Percentiles rank a stretch among this genome's conserved stretches.
These are phyloP conservation scores for Mayetiola destructor DNA, from an alignment of 2,888 invertebrate genomes.

Conservation along the genomic window DNA sequence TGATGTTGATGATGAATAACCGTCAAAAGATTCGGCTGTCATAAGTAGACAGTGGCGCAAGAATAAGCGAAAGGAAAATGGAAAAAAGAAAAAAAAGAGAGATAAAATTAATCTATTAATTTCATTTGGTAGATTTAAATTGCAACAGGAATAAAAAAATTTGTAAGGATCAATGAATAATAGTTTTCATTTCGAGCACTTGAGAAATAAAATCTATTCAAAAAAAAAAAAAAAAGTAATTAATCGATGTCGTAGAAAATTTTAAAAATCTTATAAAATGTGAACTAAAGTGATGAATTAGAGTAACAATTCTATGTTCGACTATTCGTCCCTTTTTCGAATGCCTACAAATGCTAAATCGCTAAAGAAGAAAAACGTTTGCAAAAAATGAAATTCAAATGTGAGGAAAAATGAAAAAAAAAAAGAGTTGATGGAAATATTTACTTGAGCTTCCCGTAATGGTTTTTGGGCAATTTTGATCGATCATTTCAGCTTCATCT, in stretches of 20 bases:
- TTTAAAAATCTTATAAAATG: not conserved
- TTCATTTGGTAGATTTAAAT: too few species aligned
- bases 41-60: constrained; percentile 18
- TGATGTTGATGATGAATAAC: constrained; percentile 56
- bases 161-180: too few species aligned
- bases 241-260: not conserved
- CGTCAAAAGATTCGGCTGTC: constrained; percentile 56
- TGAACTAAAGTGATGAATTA: too few species aligned
- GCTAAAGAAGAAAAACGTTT: not conserved
- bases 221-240: too few species aligned
- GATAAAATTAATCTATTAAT: not conserved
- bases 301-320: too few species aligned
- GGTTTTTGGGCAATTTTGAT: constrained; percentile 41
- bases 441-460: constrained; percentile 52
- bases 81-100: not conserved
- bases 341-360: not conserved
- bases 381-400: not conserved
- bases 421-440: constrained; percentile 16
- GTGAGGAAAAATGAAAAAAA: too few species aligned
- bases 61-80: constrained; percentile 2
- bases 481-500: constrained; percentile 30
- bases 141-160: too few species aligned
- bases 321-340: too few species aligned
- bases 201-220: too few species aligned
- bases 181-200: too few species aligned